phyloP scores from a whole-genome alignment of 2,888 invertebrate species.

The Zygogramma bicolorata region DNA sequence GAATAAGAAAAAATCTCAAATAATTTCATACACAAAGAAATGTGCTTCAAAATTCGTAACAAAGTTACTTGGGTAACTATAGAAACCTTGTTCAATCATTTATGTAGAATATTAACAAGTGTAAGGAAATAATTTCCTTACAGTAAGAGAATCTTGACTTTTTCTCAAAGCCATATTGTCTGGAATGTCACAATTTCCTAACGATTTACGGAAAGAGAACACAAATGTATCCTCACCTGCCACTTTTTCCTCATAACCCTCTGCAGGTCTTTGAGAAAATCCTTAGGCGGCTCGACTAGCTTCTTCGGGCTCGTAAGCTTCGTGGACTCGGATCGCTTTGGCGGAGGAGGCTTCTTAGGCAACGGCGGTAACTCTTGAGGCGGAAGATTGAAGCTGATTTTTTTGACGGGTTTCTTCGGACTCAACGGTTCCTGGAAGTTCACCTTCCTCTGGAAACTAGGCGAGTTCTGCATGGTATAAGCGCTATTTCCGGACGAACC shows the following conservation, averaged over 20 bases:
- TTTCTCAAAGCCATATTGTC: too few relatives aligned
- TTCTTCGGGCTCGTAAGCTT: constrained; percentile 83
- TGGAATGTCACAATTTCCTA: too few relatives aligned
- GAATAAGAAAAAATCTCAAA: too few relatives aligned
- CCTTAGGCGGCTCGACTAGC: constrained; percentile 81
- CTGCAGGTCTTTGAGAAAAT: constrained; percentile 89
- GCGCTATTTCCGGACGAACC: constrained; percentile 64
- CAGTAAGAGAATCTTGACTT: too few relatives aligned
- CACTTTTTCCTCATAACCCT: constrained; percentile 94
- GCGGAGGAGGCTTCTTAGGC: constrained; percentile 79
- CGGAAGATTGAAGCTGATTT: constrained; percentile 75
- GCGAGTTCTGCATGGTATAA: constrained; percentile 70
- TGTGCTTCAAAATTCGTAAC: too few relatives aligned
- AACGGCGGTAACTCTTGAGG: constrained; percentile 71
- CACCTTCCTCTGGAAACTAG: constrained; percentile 71
- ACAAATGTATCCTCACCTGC: constrained; percentile 64
- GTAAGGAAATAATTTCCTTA: too few relatives aligned
- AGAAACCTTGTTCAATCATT: too few relatives aligned
- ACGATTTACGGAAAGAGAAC: too few relatives aligned
- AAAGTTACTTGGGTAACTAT: too few relatives aligned
- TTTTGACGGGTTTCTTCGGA: constrained; percentile 72
- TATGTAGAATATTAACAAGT: too few relatives aligned
- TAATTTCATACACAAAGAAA: too few relatives aligned
- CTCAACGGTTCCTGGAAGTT: constrained; percentile 74
- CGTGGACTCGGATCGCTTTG: constrained; percentile 81